Conservation (phyloP, 2,797 vertebrate genomes). For the Corythornis leucogaster region DNA sequence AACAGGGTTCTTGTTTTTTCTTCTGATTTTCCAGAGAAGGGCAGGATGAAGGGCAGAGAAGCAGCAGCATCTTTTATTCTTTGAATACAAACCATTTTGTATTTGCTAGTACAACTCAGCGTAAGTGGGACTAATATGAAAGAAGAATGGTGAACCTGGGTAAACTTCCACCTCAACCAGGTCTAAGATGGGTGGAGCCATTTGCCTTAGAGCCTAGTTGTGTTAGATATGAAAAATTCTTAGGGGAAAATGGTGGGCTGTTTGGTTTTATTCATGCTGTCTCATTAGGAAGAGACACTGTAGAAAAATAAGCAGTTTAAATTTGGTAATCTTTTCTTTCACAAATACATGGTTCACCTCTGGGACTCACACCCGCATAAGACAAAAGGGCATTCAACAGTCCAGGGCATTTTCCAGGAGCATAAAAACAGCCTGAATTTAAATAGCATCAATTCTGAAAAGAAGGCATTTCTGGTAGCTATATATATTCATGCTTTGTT, state of each 20-base stretch:
- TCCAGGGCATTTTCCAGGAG: neutral
- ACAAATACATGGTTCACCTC: neutral
- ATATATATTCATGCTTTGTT: neutral
- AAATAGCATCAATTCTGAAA: neutral
- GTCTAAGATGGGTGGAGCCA: neutral
- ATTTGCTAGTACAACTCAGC: neutral
- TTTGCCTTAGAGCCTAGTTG: neutral
- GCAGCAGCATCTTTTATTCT: neutral
- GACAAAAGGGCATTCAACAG: neutral
- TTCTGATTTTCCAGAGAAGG: neutral
- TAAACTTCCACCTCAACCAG: neutral
- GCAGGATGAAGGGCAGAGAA: neutral
- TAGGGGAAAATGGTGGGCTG: neutral
- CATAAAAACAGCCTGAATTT: neutral
- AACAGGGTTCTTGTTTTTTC: neutral
- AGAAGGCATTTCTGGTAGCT: neutral
- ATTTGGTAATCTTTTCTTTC: neutral
- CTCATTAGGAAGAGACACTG: neutral
- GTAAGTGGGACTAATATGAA: neutral
- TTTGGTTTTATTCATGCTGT: neutral
- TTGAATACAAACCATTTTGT: neutral
- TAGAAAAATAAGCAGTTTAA: constrained; percentile 3
- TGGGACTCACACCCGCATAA: neutral
- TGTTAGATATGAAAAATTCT: neutral
- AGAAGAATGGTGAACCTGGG: neutral